Evolutionary conservation across 2,113 vertebrate species (phyloP).

Genomic region (Halichoeres trimaculatus): DNA sequence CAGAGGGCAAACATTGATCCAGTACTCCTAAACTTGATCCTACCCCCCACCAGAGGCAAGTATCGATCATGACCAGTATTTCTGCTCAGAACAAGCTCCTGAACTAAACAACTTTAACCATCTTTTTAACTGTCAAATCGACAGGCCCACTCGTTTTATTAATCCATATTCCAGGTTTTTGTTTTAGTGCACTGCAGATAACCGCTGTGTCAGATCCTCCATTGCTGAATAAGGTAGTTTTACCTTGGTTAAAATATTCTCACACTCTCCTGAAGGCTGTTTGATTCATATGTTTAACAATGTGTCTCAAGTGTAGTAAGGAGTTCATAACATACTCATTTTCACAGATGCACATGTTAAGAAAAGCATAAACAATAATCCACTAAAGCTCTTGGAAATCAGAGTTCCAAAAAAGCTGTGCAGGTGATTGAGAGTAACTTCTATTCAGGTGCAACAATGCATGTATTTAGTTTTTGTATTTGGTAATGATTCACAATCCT

Average conservation of each 20-base stretch:
- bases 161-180: constrained; percentile 26
- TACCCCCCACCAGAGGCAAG: constrained; percentile 34
- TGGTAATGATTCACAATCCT: background rate
- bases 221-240: background rate
- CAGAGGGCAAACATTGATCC: constrained; percentile 25
- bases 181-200: background rate
- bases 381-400: too few relatives aligned
- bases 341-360: too few relatives aligned
- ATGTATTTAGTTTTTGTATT: background rate
- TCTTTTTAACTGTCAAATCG: constrained; percentile 27
- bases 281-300: too few relatives aligned
- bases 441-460: background rate
- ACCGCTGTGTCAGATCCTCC: background rate
- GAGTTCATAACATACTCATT: too few relatives aligned
- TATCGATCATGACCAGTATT: constrained; percentile 48
- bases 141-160: constrained; percentile 7
- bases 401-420: too few relatives aligned
- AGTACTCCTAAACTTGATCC: constrained; percentile 40
- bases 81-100: constrained; percentile 37
- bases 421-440: background rate
- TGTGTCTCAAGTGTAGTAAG: too few relatives aligned
- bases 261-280: background rate
- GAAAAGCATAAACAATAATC: too few relatives aligned
- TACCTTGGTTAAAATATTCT: background rate
- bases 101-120: constrained; percentile 30